A percentile compares a stretch with the other conserved stretches of the same genome.
phyloP scores from a whole-genome alignment of 2,888 invertebrate species.

The Exocentrus adspersus region DNA sequence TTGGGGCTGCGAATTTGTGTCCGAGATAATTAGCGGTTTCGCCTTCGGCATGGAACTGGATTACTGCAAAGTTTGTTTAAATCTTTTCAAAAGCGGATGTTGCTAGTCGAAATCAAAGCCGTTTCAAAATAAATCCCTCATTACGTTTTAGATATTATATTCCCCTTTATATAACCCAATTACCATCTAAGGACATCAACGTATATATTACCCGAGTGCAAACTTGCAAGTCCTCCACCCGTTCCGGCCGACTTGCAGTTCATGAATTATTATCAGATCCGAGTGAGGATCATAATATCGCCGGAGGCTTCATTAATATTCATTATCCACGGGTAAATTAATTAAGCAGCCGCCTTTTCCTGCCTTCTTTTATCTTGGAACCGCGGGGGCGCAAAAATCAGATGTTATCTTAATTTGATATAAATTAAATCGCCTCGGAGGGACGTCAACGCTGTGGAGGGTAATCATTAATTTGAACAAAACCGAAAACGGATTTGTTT shows the following conservation, averaged over 20 bases:
- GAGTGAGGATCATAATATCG: conserved; percentile 4
- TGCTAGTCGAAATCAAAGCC: too few species aligned
- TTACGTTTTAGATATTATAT: neutral
- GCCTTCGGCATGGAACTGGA: too few species aligned
- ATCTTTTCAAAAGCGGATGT: too few species aligned
- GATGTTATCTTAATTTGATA: conserved; percentile 3
- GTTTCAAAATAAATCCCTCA: too few species aligned
- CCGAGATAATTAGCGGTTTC: conserved; percentile 1
- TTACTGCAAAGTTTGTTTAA: too few species aligned
- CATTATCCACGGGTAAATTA: conserved; percentile 16
- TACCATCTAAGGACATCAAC: neutral
- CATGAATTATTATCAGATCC: conserved; percentile 20
- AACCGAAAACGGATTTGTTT: too few species aligned
- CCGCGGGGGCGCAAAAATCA: neutral
- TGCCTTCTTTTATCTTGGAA: neutral
- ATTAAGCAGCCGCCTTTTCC: neutral
- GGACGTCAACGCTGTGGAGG: too few species aligned
- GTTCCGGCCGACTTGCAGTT: conserved; percentile 6
- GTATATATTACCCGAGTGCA: conserved; percentile 8
- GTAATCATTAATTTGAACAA: too few species aligned
- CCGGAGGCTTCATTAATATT: conserved; percentile 16
- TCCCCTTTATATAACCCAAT: neutral
- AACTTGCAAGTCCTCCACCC: conserved; percentile 13
- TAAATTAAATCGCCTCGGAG: too few species aligned
- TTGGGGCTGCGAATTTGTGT: neutral